Percentiles rank a stretch among this genome's conserved stretches.
phyloP scores from a whole-genome alignment of 2,113 vertebrate genomes.

The Origma solitaria region DNA sequence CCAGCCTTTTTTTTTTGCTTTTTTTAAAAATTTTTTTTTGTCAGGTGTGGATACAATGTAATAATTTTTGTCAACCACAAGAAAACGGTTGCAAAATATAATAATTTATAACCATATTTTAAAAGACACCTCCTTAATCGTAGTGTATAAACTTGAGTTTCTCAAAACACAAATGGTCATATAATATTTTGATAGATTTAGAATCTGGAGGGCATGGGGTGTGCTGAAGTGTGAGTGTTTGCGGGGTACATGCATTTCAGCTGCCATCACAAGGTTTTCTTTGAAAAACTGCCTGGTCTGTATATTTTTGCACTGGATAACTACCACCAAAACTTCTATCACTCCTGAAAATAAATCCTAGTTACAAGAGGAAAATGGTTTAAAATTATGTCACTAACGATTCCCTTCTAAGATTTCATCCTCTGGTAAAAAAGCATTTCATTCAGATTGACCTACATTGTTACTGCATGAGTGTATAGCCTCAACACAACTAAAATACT shows the following conservation, averaged over 20 bases:
- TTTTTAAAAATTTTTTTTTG: too few relatives aligned
- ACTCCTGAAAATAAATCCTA: background rate
- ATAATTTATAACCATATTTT: background rate
- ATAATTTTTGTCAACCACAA: background rate
- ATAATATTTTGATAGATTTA: background rate
- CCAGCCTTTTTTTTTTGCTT: background rate
- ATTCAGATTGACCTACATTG: background rate
- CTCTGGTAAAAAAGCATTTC: background rate
- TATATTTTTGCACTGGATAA: background rate
- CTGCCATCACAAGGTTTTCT: background rate
- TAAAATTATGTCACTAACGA: background rate
- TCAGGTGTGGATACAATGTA: background rate
- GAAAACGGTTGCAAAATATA: background rate
- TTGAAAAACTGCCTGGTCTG: fast-evolving
- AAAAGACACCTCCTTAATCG: background rate
- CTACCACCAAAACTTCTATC: background rate
- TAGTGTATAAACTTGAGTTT: background rate
- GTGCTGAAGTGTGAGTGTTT: background rate
- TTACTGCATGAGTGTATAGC: background rate
- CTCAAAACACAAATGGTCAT: background rate
- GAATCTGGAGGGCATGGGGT: background rate
- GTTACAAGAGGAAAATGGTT: background rate
- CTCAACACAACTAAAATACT: background rate
- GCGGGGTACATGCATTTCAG: background rate
- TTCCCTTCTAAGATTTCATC: background rate